Conservation (phyloP, 2,113 vertebrate species). For the Chaenogobius annularis region DNA sequence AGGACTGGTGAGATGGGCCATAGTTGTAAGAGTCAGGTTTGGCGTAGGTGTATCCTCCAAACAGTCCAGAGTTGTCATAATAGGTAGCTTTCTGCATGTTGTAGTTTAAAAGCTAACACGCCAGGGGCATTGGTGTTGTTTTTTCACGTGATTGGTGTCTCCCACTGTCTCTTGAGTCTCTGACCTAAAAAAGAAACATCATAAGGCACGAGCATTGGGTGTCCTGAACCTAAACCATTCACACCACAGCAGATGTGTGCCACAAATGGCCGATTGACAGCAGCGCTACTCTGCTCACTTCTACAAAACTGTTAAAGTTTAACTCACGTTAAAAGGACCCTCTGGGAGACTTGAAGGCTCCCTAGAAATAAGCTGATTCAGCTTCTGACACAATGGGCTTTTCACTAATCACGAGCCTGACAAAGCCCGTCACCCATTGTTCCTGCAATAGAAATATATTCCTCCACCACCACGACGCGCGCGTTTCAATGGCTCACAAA, state of each 20-base stretch:
- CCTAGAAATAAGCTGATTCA: constrained; percentile 80
- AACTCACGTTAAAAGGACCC: constrained; percentile 86
- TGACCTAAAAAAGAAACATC: constrained; percentile 69
- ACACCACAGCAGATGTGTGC: constrained; percentile 14
- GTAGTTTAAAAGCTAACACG: constrained; percentile 82
- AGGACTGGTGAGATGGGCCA: constrained; percentile 86
- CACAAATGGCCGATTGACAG: constrained; percentile 25
- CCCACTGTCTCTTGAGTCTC: constrained; percentile 74
- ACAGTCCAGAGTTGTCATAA: constrained; percentile 96
- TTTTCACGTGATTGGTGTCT: constrained; percentile 82
- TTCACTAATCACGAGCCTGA: constrained; percentile 72
- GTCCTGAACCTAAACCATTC: constrained; percentile 6
- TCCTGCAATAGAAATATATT: constrained; percentile 49
- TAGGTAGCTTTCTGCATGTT: constrained; percentile 98
- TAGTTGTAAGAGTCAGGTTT: constrained; percentile 93
- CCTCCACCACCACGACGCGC: constrained; percentile 40
- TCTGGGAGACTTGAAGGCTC: constrained; percentile 79
- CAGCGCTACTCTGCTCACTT: constrained; percentile 17
- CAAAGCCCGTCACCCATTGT: constrained; percentile 67
- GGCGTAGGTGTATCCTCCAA: constrained; percentile 92
- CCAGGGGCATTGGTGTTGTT: constrained; percentile 86
- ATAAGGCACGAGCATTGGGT: constrained; percentile 21
- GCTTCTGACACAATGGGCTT: constrained; percentile 76
- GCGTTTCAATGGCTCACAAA: constrained; percentile 16
- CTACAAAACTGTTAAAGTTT: constrained; percentile 93